These are phyloP conservation scores for Bombus sibiricus DNA, from an alignment of 1,140 invertebrate species.

Conservation along the genomic window DNA sequence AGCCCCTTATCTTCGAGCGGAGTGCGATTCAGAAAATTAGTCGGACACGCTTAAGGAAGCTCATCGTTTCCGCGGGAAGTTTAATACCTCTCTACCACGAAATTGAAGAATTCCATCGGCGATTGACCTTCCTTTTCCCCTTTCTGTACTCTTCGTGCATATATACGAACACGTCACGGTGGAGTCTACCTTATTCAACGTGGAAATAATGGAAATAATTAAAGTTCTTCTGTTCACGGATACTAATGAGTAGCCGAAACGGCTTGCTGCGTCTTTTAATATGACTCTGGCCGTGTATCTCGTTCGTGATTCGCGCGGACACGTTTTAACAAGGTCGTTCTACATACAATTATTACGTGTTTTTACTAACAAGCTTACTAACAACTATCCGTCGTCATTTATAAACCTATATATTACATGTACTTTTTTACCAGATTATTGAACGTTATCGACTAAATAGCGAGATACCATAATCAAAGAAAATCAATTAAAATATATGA, in stretches of 20 bases:
- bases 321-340: slow-evolving; percentile 47
- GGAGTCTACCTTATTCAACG: slow-evolving; percentile 53
- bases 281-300: neutral
- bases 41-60: slow-evolving; percentile 68
- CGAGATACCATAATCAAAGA: neutral
- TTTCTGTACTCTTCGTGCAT: neutral
- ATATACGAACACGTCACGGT: slow-evolving; percentile 30
- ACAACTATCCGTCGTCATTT: neutral
- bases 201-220: slow-evolving; percentile 63
- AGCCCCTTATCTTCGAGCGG: slow-evolving; percentile 53
- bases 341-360: slow-evolving; percentile 24
- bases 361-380: neutral
- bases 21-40: slow-evolving; percentile 62
- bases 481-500: neutral
- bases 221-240: slow-evolving; percentile 48
- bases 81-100: slow-evolving; percentile 63
- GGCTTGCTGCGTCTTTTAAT: slow-evolving; percentile 61
- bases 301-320: slow-evolving; percentile 6
- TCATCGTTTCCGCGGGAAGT: slow-evolving; percentile 62
- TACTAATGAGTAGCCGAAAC: slow-evolving; percentile 58
- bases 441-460: neutral
- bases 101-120: slow-evolving; percentile 65
- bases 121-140: slow-evolving; percentile 19
- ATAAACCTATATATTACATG: neutral
- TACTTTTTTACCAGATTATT: too few species aligned